Conservation (phyloP, 2,888 invertebrate genomes). For the Melieria picta region DNA sequence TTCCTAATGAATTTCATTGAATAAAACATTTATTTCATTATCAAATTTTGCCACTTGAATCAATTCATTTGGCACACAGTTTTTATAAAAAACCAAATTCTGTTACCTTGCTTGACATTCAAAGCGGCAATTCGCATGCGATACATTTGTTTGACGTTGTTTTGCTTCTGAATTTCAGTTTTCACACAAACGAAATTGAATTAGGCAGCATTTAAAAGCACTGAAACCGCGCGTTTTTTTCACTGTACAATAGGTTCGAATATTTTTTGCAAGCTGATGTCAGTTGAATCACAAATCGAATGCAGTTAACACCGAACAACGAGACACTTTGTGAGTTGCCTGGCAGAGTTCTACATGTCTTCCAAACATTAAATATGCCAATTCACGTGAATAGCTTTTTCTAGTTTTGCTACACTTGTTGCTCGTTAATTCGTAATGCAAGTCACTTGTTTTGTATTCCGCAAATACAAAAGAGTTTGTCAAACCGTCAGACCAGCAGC, state of each 20-base stretch:
- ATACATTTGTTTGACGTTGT: conserved; percentile 51
- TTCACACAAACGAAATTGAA: background rate
- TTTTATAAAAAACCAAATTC: background rate
- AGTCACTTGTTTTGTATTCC: background rate
- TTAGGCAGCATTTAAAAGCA: no score
- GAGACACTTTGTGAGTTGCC: background rate
- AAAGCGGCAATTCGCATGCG: conserved; percentile 62
- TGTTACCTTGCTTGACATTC: conserved; percentile 63
- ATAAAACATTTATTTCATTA: no score
- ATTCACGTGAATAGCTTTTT: background rate
- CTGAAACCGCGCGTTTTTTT: no score
- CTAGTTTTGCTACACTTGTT: conserved; percentile 2
- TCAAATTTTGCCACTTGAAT: no score
- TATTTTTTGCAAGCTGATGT: no score
- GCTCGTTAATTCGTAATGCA: background rate
- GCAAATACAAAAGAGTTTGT: background rate
- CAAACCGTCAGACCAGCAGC: background rate
- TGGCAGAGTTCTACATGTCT: background rate
- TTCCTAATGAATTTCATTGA: no score
- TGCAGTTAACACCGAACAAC: no score
- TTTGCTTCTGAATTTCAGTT: background rate
- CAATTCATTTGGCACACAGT: no score
- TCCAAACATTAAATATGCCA: background rate
- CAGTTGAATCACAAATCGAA: no score
- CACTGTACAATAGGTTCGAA: no score